These are phyloP conservation scores for Rhagium mordax DNA, from an alignment of 2,888 invertebrate species.

Conservation along the genomic window DNA sequence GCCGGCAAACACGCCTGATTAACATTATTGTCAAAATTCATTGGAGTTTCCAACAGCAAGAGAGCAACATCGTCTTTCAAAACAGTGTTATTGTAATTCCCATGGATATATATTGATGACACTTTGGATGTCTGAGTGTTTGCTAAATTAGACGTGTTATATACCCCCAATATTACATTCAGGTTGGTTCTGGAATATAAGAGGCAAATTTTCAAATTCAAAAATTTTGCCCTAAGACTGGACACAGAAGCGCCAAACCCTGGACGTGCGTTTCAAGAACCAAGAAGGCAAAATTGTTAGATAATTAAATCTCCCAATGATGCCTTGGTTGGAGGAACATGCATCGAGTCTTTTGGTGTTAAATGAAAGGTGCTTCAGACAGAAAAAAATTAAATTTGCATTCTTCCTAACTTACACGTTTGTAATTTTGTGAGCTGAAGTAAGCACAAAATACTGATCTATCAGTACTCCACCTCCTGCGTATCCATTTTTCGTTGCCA, in stretches of 20 bases:
- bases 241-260: no score
- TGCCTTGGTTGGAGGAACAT: no score
- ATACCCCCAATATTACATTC: neutral
- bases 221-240: no score
- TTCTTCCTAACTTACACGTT: slow-evolving; percentile 13
- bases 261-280: no score
- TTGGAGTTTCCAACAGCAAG: slow-evolving; percentile 75
- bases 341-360: no score
- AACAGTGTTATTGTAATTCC: slow-evolving; percentile 79
- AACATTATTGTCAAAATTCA: slow-evolving; percentile 74
- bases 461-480: slow-evolving; percentile 82
- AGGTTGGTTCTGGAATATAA: neutral
- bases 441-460: slow-evolving; percentile 77
- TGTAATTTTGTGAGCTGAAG: slow-evolving; percentile 77
- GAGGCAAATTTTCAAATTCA: neutral
- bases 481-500: slow-evolving; percentile 67
- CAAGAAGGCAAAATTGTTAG: no score
- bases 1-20: slow-evolving; percentile 76
- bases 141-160: neutral
- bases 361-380: no score
- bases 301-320: no score
- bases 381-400: no score
- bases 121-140: slow-evolving; percentile 33
- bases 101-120: slow-evolving; percentile 66
- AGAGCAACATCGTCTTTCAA: slow-evolving; percentile 87